A percentile compares a stretch with the other conserved stretches of the same genome.
These are phyloP conservation scores for Siphonodentalium dalli DNA, from an alignment of 2,888 invertebrate genomes.

Conservation along the genomic window DNA sequence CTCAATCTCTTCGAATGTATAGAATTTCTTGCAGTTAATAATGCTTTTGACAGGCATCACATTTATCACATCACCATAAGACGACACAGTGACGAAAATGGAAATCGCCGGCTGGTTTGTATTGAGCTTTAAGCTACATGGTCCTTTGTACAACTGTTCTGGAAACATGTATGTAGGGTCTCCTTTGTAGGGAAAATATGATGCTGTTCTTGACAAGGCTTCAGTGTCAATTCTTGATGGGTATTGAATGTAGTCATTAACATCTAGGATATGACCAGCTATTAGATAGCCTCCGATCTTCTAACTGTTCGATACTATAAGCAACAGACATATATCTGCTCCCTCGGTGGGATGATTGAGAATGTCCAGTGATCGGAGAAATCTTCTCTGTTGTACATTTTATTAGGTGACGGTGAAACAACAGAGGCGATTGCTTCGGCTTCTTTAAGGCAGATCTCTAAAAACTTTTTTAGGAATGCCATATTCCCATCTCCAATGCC, in stretches of 20 bases:
- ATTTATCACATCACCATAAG: constrained; percentile 37
- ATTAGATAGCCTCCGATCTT: constrained; percentile 42
- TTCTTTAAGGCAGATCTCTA: constrained; percentile 32
- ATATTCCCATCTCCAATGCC: constrained; percentile 49
- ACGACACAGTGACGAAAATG: constrained; percentile 42
- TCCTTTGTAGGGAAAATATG: constrained; percentile 38
- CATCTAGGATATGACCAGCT: constrained; percentile 54
- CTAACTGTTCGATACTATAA: constrained; percentile 42
- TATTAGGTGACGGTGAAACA: constrained; percentile 31
- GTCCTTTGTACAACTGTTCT: constrained; percentile 32
- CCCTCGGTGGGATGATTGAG: constrained; percentile 33
- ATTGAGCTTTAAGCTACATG: constrained; percentile 43
- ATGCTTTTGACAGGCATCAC: constrained; percentile 38
- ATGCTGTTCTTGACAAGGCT: constrained; percentile 36
- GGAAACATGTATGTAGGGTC: constrained; percentile 47
- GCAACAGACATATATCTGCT: constrained; percentile 39
- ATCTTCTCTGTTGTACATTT: constrained; percentile 33
- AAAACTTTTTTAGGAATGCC: constrained; percentile 36
- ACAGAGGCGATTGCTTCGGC: constrained; percentile 31
- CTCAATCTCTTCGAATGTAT: constrained; percentile 44
- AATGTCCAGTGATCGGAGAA: constrained; percentile 42
- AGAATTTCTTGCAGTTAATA: constrained; percentile 44
- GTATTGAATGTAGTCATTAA: constrained; percentile 43
- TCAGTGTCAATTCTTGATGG: constrained; percentile 44
- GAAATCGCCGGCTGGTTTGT: constrained; percentile 47